Evolutionary conservation across 2,888 invertebrate species (phyloP).

Genomic region (Cheilosia soror): DNA sequence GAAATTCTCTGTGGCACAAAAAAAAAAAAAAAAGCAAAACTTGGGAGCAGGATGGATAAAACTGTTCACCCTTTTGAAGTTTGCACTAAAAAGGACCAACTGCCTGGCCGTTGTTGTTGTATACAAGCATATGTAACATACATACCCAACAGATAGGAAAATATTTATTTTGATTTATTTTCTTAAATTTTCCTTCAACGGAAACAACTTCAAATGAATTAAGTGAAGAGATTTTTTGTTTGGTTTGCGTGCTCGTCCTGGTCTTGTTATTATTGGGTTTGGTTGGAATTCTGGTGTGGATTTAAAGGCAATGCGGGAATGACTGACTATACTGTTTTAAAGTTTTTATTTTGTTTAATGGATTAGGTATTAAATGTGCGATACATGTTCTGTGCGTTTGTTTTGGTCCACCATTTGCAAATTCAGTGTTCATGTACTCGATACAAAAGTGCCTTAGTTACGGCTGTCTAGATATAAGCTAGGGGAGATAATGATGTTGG

Average conservation of each 20-base stretch:
- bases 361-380: constrained; percentile 9
- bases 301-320: constrained; percentile 19
- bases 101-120: neutral
- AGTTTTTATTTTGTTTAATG: constrained; percentile 14
- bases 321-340: constrained; percentile 34
- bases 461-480: neutral
- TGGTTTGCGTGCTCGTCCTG: constrained; percentile 12
- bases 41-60: constrained; percentile 34
- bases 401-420: constrained; percentile 12
- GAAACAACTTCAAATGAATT: constrained; percentile 63
- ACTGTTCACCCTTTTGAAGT: constrained; percentile 54
- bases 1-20: constrained; percentile 50
- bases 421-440: neutral
- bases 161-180: constrained; percentile 72
- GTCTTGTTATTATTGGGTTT: constrained; percentile 32
- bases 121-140: constrained; percentile 56
- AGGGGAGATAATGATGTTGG: neutral
- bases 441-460: neutral
- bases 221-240: constrained; percentile 33
- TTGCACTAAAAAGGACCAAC: constrained; percentile 13
- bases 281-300: constrained; percentile 12
- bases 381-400: constrained; percentile 23
- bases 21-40: neutral
- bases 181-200: constrained; percentile 54
- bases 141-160: constrained; percentile 57